phyloP scores from a whole-genome alignment of 1,140 invertebrate species.

The Gonatopus flavifemur region DNA sequence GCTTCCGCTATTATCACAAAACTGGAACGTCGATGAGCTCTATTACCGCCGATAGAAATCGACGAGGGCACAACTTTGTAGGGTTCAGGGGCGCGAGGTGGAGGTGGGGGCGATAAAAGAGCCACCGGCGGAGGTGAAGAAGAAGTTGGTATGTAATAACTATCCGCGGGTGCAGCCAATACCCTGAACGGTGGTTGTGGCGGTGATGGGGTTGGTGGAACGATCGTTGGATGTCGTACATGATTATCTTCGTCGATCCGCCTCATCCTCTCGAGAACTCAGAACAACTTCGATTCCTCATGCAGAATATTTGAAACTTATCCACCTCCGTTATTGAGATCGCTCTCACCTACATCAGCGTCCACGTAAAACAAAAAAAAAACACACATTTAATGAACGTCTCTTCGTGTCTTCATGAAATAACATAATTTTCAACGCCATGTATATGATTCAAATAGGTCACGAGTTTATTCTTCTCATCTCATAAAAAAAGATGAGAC shows the following conservation, averaged over 20 bases:
- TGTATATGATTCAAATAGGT: no score
- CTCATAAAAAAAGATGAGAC: no score
- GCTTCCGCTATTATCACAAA: constrained; percentile 66
- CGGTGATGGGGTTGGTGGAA: no score
- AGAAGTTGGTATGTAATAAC: constrained; percentile 25
- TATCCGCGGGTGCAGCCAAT: constrained; percentile 38
- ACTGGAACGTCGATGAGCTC: constrained; percentile 50
- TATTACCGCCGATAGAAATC: constrained; percentile 32
- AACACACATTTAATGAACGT: no score
- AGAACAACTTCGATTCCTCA: background rate
- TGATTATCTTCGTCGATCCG: constrained; percentile 34
- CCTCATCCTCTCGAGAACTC: constrained; percentile 32
- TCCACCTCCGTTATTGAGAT: background rate
- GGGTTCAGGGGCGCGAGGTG: constrained; percentile 50
- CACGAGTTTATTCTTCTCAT: no score
- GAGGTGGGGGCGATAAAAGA: constrained; percentile 40
- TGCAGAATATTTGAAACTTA: no score
- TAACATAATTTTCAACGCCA: no score
- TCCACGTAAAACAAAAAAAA: no score
- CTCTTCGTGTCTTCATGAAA: no score
- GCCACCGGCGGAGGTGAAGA: constrained; percentile 19
- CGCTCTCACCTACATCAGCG: background rate
- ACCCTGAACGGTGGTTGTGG: constrained; percentile 40
- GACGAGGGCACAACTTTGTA: constrained; percentile 45
- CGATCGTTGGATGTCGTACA: constrained; percentile 30